A percentile compares a stretch with the other conserved stretches of the same genome.
These are phyloP conservation scores for Lerema accius DNA, from an alignment of 1,140 invertebrate species.

Conservation along the genomic window DNA sequence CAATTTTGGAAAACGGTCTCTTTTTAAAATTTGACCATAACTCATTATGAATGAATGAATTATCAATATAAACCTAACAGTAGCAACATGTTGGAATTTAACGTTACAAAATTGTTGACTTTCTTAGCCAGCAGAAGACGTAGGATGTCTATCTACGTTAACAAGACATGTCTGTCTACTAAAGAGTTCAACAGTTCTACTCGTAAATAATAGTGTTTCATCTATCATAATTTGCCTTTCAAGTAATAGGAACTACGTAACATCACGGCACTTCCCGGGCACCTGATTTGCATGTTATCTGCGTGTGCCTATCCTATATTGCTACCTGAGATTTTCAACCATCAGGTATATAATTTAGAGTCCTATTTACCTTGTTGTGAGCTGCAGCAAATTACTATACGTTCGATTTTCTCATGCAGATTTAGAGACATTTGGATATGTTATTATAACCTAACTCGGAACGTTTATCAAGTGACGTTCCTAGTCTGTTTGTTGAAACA, in stretches of 20 bases:
- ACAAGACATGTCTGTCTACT: no score
- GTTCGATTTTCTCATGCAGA: slow-evolving; percentile 64
- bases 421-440: slow-evolving; percentile 63
- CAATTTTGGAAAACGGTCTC: no score
- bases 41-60: no score
- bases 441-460: slow-evolving; percentile 35
- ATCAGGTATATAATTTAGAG: slow-evolving; percentile 34
- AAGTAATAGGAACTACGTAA: slow-evolving; percentile 68
- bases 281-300: slow-evolving; percentile 74
- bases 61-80: no score
- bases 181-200: slow-evolving; percentile 20
- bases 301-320: slow-evolving; percentile 49
- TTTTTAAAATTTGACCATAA: no score
- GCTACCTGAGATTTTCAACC: slow-evolving; percentile 39
- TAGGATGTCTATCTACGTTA: no score
- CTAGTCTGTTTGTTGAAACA: slow-evolving; percentile 3
- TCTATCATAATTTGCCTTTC: slow-evolving; percentile 73
- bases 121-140: slow-evolving; percentile 2
- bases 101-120: no score
- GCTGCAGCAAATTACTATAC: slow-evolving; percentile 45
- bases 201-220: slow-evolving; percentile 55
- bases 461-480: slow-evolving; percentile 14
- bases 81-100: no score
- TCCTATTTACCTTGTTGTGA: slow-evolving; percentile 41
- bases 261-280: slow-evolving; percentile 60